These are phyloP conservation scores for Megathymus violae DNA, from an alignment of 1,140 invertebrate species.

Conservation along the genomic window DNA sequence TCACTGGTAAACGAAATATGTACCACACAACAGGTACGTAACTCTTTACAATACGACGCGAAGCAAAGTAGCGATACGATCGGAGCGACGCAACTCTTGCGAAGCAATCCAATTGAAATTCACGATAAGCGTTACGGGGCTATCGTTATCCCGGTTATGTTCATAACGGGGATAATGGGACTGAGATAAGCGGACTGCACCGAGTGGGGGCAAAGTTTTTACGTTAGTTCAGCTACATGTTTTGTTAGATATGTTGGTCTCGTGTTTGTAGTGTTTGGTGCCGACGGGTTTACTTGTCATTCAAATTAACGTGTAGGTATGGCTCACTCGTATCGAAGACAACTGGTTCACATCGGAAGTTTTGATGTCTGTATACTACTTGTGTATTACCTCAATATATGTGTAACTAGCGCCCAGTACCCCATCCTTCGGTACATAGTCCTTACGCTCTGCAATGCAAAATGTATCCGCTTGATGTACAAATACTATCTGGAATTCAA, in stretches of 20 bases:
- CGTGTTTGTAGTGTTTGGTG: constrained; percentile 11
- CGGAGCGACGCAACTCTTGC: constrained; percentile 20
- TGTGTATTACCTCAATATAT: too few species aligned
- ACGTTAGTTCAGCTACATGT: not conserved
- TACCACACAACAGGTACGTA: too few species aligned
- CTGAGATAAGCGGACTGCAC: constrained; percentile 26
- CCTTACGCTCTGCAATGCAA: too few species aligned
- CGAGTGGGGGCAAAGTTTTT: constrained; percentile 2
- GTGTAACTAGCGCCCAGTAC: too few species aligned
- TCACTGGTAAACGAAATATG: too few species aligned
- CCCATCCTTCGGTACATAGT: too few species aligned
- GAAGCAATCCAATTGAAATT: constrained; percentile 29
- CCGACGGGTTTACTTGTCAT: not conserved
- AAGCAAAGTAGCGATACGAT: constrained; percentile 18
- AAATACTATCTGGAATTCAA: too few species aligned
- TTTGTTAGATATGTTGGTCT: not conserved
- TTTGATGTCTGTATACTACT: too few species aligned
- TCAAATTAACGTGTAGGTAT: not conserved
- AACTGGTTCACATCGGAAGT: too few species aligned
- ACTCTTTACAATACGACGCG: not conserved
- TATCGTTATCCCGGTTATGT: constrained; percentile 24
- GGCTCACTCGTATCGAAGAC: too few species aligned
- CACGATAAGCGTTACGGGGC: constrained; percentile 23
- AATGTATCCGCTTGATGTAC: too few species aligned
- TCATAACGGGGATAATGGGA: constrained; percentile 18